These are phyloP conservation scores for Panonychus citri DNA, from an alignment of 1,140 invertebrate genomes.

Conservation along the genomic window DNA sequence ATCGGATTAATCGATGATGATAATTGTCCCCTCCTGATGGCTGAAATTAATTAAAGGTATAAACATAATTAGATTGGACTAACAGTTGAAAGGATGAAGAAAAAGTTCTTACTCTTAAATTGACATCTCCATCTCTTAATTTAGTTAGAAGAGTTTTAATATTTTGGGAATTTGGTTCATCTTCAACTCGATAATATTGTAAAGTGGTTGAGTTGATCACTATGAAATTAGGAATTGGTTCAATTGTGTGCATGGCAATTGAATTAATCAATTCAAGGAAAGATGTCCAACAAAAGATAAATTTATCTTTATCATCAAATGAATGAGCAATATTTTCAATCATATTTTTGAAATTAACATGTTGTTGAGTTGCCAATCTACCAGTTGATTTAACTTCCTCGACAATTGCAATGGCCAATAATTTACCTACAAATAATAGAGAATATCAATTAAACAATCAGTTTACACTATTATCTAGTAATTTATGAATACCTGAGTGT, in stretches of 20 bases:
- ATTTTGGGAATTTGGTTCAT: conserved; percentile 18
- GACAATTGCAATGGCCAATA: conserved; percentile 5
- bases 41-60: background rate
- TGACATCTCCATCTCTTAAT: conserved; percentile 8
- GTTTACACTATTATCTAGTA: background rate
- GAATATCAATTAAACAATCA: background rate
- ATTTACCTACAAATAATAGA: conserved; percentile 1
- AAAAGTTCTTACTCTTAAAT: background rate
- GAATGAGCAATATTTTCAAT: conserved; percentile 53
- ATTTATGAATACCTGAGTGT: conserved; percentile 36
- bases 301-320: conserved; percentile 50
- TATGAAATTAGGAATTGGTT: conserved; percentile 58
- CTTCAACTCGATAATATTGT: conserved; percentile 65
- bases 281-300: conserved; percentile 76
- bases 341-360: conserved; percentile 44
- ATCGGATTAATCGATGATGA: conserved; percentile 41
- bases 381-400: conserved; percentile 3
- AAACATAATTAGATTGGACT: background rate
- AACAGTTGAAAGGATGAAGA: too few species aligned
- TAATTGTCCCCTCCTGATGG: conserved; percentile 46
- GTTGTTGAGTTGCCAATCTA: background rate
- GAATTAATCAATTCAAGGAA: conserved; percentile 62
- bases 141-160: conserved; percentile 19
- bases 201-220: conserved; percentile 70
- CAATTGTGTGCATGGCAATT: conserved; percentile 51